Evolutionary conservation across 2,888 invertebrate genomes (phyloP).

Genomic region (Gastrophysa polygoni): DNA sequence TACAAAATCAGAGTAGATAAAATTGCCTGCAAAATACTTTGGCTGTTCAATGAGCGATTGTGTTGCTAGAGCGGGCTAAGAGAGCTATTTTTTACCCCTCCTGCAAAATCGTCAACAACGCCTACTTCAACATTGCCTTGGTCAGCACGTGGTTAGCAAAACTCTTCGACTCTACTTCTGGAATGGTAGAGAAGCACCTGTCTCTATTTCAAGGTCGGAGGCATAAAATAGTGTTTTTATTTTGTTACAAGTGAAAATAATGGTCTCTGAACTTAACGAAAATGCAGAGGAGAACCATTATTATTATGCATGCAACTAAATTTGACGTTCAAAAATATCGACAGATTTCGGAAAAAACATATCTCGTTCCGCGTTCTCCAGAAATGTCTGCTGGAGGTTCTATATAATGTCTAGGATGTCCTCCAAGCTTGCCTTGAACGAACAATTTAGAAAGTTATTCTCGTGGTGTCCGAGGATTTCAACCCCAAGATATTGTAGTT

Average conservation of each 20-base stretch:
- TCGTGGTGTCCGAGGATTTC: conserved; percentile 18
- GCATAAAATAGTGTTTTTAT: too few relatives aligned
- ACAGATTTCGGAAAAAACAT: conserved; percentile 9
- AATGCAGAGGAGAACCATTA: background rate
- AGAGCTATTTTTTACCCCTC: too few relatives aligned
- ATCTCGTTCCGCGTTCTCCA: conserved; percentile 3
- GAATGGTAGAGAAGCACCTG: too few relatives aligned
- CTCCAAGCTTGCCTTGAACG: conserved; percentile 18
- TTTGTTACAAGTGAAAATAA: conserved; percentile 10
- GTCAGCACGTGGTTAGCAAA: too few relatives aligned
- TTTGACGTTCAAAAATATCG: conserved; percentile 16
- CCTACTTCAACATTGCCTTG: too few relatives aligned
- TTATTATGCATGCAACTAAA: background rate
- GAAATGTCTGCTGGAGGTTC: conserved; percentile 3
- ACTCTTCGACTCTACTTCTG: too few relatives aligned
- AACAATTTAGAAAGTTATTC: conserved; percentile 18
- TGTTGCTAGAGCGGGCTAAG: too few relatives aligned
- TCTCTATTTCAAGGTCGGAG: too few relatives aligned
- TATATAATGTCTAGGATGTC: conserved; percentile 11
- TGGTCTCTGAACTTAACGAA: conserved; percentile 1
- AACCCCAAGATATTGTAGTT: conserved; percentile 6
- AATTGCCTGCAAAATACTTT: too few relatives aligned
- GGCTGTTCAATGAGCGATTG: too few relatives aligned
- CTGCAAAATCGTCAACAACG: too few relatives aligned
- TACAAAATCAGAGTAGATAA: too few relatives aligned